Evolutionary conservation across 53 echinoderm and acorn worm species (phyloP).

Genomic region (Actinopyga echinites): DNA sequence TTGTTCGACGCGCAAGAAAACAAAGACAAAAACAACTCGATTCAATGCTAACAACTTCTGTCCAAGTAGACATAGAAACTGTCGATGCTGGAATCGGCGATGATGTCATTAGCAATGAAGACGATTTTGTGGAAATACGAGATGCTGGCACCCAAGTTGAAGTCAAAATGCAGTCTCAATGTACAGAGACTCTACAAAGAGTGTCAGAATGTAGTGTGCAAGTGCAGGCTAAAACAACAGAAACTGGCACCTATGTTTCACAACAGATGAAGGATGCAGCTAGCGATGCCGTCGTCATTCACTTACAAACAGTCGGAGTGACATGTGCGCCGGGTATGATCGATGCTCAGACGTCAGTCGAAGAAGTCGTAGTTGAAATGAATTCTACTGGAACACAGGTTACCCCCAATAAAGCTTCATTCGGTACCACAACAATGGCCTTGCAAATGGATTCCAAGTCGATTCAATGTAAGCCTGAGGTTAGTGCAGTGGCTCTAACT

Average conservation of each 20-base stretch:
- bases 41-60: constrained; percentile 23
- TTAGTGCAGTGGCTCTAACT: neutral
- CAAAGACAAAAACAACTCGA: constrained; percentile 25
- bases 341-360: neutral
- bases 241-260: neutral
- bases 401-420: neutral
- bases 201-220: constrained; percentile 8
- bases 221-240: neutral
- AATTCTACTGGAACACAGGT: neutral
- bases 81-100: constrained; percentile 15
- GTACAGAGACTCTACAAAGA: neutral
- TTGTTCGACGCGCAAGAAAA: neutral
- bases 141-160: constrained; percentile 16
- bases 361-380: neutral
- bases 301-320: neutral
- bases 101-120: constrained; percentile 16
- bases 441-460: neutral
- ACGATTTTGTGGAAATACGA: constrained; percentile 20
- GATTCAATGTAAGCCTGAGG: constrained; percentile 8
- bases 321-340: neutral
- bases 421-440: neutral
- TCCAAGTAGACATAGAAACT: constrained; percentile 15
- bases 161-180: neutral
- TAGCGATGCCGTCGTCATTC: neutral
- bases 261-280: neutral